Percentiles rank a stretch among this genome's conserved stretches.
phyloP scores from a whole-genome alignment of 2,888 invertebrate genomes.

The Xestoiulus laeticollis region DNA sequence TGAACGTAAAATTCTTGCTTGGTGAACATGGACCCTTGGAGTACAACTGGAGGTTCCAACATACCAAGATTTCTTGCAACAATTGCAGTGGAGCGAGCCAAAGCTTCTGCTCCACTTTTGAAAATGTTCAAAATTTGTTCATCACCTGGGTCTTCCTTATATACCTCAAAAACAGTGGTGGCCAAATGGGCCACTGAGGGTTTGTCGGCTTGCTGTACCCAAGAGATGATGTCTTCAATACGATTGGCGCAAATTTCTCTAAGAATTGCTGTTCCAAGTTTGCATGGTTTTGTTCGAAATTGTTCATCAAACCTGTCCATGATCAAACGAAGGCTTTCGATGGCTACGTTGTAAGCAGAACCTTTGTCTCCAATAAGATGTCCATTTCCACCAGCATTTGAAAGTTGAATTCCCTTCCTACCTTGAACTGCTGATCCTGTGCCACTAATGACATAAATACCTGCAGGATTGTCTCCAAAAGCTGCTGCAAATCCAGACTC shows the following conservation, averaged over 20 bases:
- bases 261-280: background rate
- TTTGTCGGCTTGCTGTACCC: slow-evolving; percentile 39
- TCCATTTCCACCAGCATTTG: slow-evolving; percentile 33
- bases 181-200: slow-evolving; percentile 15
- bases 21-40: slow-evolving; percentile 47
- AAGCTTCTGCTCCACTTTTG: background rate
- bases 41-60: background rate
- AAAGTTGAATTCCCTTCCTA: background rate
- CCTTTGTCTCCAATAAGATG: slow-evolving; percentile 45
- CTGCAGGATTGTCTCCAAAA: slow-evolving; percentile 6
- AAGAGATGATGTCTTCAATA: slow-evolving; percentile 1
- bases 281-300: background rate
- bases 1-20: slow-evolving; percentile 39
- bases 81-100: background rate
- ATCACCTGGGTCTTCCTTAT: background rate
- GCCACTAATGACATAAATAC: slow-evolving; percentile 46
- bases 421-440: slow-evolving; percentile 41
- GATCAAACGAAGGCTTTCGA: background rate
- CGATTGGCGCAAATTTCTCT: background rate
- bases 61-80: background rate
- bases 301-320: slow-evolving; percentile 40
- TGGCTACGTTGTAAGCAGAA: slow-evolving; percentile 45
- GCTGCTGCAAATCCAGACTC: slow-evolving; percentile 43
- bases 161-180: background rate
- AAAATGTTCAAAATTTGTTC: background rate